Conservation (phyloP, 2,797 vertebrate genomes). For the Carcharodon carcharias region DNA sequence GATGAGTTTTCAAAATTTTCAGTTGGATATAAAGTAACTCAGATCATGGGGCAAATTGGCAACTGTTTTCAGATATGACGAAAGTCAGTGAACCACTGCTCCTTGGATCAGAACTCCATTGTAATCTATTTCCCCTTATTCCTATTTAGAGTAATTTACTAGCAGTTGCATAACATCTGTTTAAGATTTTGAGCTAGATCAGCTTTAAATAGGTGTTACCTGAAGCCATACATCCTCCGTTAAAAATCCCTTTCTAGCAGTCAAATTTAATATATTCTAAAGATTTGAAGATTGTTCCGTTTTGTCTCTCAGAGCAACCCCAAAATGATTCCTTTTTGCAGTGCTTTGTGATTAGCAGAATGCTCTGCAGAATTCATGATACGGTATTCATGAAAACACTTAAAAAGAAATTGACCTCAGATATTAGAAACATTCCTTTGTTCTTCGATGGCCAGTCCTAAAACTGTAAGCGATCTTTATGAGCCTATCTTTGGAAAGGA, state of each 20-base stretch:
- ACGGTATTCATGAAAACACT: not conserved
- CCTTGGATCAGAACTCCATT: not conserved
- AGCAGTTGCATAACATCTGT: not conserved
- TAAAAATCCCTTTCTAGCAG: not conserved
- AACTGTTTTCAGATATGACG: not conserved
- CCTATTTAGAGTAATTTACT: not conserved
- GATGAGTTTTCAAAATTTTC: not conserved
- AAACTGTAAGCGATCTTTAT: not conserved
- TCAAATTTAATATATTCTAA: not conserved
- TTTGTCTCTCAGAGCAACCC: not conserved
- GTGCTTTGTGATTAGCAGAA: not conserved
- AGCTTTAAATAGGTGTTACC: conserved; percentile 8
- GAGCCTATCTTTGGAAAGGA: not conserved
- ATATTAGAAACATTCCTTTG: not conserved
- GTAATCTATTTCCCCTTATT: not conserved
- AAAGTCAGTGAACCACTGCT: not conserved
- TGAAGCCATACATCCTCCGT: not conserved
- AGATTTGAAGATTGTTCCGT: not conserved
- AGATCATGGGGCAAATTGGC: not conserved
- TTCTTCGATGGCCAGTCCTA: not conserved
- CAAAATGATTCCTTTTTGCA: not conserved
- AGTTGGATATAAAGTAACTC: not conserved
- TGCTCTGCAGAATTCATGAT: not conserved
- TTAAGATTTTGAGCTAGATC: conserved; percentile 14
- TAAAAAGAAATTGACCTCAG: not conserved